Evolutionary conservation across 2,113 vertebrate genomes (phyloP).

Genomic region (Furnarius figulus): DNA sequence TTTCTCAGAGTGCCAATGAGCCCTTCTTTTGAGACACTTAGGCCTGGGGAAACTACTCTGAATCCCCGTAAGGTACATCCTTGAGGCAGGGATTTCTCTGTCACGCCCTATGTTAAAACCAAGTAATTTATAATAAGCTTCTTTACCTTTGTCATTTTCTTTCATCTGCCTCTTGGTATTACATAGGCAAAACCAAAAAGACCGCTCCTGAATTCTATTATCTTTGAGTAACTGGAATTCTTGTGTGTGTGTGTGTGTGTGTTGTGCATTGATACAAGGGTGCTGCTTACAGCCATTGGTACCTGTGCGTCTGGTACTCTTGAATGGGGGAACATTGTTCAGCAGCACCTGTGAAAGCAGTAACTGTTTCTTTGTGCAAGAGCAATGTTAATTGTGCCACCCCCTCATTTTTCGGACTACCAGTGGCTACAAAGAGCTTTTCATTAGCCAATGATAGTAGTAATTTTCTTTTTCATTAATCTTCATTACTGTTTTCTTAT

Average conservation of each 20-base stretch:
- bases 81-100: not conserved
- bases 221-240: not conserved
- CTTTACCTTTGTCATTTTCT: not conserved
- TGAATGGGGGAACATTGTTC: not conserved
- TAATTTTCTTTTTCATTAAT: not conserved
- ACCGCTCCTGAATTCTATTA: not conserved
- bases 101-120: not conserved
- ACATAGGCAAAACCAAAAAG: not conserved
- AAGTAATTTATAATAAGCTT: not conserved
- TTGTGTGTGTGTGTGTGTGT: not conserved
- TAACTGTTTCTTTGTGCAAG: not conserved
- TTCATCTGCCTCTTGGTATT: not conserved
- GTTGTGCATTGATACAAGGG: not conserved
- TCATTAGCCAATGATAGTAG: not conserved
- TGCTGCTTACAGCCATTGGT: fast-evolving
- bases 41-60: not conserved
- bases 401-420: not conserved
- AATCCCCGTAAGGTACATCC: not conserved
- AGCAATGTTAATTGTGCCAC: too few relatives aligned
- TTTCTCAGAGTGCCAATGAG: not conserved
- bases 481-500: not conserved
- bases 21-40: not conserved
- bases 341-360: not conserved
- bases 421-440: not conserved
- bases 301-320: not conserved